Evolutionary conservation across 2,797 vertebrate species (phyloP).

Genomic region (Linurgus olivaceus): DNA sequence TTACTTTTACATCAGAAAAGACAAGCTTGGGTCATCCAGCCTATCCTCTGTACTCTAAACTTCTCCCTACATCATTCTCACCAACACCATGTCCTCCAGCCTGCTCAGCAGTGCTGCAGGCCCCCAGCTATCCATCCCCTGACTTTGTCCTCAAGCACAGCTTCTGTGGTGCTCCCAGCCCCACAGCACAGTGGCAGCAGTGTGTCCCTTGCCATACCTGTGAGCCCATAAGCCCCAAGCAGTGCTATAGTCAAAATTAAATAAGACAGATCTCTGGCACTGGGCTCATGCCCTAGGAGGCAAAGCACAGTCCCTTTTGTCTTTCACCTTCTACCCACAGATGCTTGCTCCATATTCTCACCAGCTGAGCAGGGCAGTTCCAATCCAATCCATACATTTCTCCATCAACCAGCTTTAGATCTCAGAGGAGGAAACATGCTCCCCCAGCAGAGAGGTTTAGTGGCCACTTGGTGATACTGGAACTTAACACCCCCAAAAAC

Average conservation of each 20-base stretch:
- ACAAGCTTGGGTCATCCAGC: not conserved
- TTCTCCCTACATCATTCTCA: not conserved
- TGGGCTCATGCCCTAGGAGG: not conserved
- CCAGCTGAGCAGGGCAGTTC: not conserved
- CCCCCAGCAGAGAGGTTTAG: not conserved
- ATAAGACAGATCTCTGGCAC: not conserved
- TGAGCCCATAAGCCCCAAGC: not conserved
- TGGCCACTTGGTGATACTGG: rapidly evolving
- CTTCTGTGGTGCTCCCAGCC: not conserved
- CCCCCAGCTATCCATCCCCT: not conserved
- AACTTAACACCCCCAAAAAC: not conserved
- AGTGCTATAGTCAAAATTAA: not conserved
- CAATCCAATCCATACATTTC: not conserved
- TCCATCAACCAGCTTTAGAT: not conserved
- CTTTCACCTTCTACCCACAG: rapidly evolving
- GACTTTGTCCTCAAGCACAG: not conserved
- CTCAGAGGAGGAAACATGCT: not conserved
- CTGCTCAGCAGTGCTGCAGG: not conserved
- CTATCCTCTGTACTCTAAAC: not conserved
- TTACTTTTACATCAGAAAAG: not conserved
- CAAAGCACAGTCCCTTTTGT: rapidly evolving
- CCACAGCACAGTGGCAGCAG: rapidly evolving
- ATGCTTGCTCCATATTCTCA: not conserved
- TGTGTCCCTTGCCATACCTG: not conserved
- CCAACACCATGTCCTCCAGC: not conserved